Base-by-base conservation (phyloP, 2,113 vertebrate species). In the Coryphaenoides rupestris region DNA sequence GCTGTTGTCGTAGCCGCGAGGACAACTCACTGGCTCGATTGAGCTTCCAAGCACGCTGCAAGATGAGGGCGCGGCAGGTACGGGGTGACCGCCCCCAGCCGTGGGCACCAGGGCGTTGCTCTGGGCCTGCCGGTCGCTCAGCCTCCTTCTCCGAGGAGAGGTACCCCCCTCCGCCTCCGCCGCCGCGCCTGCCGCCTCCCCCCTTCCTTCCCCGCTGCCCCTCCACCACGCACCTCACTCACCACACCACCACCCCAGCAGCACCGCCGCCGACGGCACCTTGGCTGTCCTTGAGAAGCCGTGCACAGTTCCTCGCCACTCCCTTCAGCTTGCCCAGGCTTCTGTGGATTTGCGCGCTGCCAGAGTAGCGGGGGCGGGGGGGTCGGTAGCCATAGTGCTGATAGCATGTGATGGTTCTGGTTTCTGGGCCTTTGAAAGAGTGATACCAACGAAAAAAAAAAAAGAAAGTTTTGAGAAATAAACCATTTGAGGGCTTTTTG, bases 331-430 rank as follows among this genome's bases (percentile, higher is more conserved):
- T 98, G 2, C 95, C 95, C 82, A 98, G n/a, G 69, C 83, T 98
- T 99, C 86, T 99, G n/a, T 99, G 13, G 96, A 98, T 85, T 99
- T 99, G 0, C 97, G 94, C 24, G 97, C 97, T 99, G 88, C 21
- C n/a, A 13, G 74, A n/a, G n/a, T n/a, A n/a, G n/a, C n/a, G n/a
- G n/a, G n/a, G n/a, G n/a, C n/a, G n/a, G 59, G 1, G 7, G 4
- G 4, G 50, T 53, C n/a, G 7, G 19, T 53, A n/a, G n/a, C 7
- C 7, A 17, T 54, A 63, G 15, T 7, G 3, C 10, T 58, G 14
- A 60, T 63, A 72, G 63, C n/a, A 60, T 40, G 33, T 40, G 33
- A 40, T 40, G 33, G 9, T 40, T 40, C 33, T 12, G 33, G 33
- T 40, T 40, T 12, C 13, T 7, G 33, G 13, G 33, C 9, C n/a